Evolutionary conservation across 1,140 invertebrate genomes (phyloP).

Genomic region (Drosophila quadrilineata): DNA sequence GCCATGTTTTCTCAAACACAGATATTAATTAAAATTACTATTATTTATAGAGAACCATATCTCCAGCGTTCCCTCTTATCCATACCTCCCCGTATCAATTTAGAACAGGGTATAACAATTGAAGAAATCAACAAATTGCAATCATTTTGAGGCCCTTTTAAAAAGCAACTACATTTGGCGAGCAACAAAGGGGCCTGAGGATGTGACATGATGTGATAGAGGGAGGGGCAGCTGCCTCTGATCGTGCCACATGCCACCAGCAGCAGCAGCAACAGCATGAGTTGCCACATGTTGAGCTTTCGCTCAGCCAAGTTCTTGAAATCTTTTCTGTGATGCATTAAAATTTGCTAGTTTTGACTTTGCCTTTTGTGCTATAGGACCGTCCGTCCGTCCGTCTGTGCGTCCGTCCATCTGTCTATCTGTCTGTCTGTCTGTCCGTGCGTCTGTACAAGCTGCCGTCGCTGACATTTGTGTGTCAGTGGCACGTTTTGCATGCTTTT

Average conservation of each 20-base stretch:
- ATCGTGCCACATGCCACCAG: slow-evolving; percentile 41
- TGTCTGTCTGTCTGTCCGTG: not conserved
- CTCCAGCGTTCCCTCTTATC: too few species aligned
- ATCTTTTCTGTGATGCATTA: slow-evolving; percentile 77
- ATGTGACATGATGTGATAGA: too few species aligned
- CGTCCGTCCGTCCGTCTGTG: not conserved
- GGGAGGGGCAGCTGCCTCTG: not conserved
- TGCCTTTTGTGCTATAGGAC: slow-evolving; percentile 41
- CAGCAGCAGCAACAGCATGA: not conserved
- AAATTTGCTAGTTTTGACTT: slow-evolving; percentile 76
- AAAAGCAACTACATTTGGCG: too few species aligned
- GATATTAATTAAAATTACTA: too few species aligned
- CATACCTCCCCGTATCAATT: too few species aligned
- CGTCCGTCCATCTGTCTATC: not conserved
- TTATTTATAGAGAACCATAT: too few species aligned
- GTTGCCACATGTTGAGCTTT: not conserved
- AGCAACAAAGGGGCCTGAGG: too few species aligned
- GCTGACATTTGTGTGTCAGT: slow-evolving; percentile 72
- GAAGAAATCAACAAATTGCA: too few species aligned
- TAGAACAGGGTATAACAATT: too few species aligned
- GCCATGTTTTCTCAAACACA: too few species aligned
- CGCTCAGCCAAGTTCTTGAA: slow-evolving; percentile 49
- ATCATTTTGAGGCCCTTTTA: too few species aligned
- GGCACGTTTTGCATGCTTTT: slow-evolving; percentile 66
- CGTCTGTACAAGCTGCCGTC: slow-evolving; percentile 6